Evolutionary conservation across 2,797 vertebrate genomes (phyloP), one percentile per base, ranked within the genome.

Genomic region (Morus bassanus): DNA sequence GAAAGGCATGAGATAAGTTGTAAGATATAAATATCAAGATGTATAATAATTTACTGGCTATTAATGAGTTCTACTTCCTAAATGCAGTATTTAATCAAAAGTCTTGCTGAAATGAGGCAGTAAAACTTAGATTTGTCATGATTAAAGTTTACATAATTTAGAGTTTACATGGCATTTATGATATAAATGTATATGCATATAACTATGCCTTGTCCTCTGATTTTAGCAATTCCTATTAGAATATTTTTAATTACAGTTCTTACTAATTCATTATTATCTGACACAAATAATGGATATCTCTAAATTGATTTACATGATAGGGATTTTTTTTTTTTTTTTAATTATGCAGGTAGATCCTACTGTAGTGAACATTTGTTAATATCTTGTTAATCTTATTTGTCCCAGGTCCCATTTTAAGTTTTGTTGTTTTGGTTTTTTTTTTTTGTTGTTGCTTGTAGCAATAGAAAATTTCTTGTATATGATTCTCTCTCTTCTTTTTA

Each of bases 71-170:
- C 80, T 43, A 37, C 80, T 97, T 80, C 77, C 69, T 94, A 96
- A 97, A 96, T 96, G 77, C 54, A 96, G 92, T 94, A 95, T 96
- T 96, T 97, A 97, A 97, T 98, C 93, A 97, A 95, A 97, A 93
- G 77, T 91, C 85, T 76, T 74, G 41, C 84, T 96, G 86, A 97
- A 97, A 95, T 73, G 76, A 97, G 91, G 91, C 87, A 92, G 91
- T 92, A 90, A 96, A 97, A 97, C 77, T 89, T 59, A 73, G 67
- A 75, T 88, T 74, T 85, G 54, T 97, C 76, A 57, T 89, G 84
- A 96, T 96, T 95, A 95, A 97, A 81, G 63, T 94, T 94, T 92
- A 59, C n/a, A 45, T 97, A 93, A 95, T 97, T 96, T 96, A 93
- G 39, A 45, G 39, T 35, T 64, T 74, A 46, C 31, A 13, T 61